Evolutionary conservation across 2,888 invertebrate genomes (phyloP).

Genomic region (Diogma glabrata): DNA sequence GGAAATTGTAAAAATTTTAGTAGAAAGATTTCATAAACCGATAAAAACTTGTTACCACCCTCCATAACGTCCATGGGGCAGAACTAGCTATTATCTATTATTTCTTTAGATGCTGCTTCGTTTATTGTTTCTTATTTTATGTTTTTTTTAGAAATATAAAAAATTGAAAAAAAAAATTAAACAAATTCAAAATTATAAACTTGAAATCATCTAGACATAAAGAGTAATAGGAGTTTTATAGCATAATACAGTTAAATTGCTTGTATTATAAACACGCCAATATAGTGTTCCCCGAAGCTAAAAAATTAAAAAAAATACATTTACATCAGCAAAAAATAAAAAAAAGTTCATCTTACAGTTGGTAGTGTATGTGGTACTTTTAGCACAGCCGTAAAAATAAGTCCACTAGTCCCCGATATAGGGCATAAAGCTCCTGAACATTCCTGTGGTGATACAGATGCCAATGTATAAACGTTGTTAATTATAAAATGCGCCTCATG

Average conservation of each 20-base stretch:
- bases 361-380: background rate
- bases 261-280: conserved; percentile 1
- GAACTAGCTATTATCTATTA: too few relatives aligned
- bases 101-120: too few relatives aligned
- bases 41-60: too few relatives aligned
- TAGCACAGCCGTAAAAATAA: background rate
- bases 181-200: too few relatives aligned
- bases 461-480: background rate
- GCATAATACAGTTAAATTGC: background rate
- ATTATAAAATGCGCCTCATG: conserved; percentile 1
- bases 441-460: background rate
- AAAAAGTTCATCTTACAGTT: background rate
- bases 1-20: too few relatives aligned
- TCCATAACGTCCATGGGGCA: too few relatives aligned
- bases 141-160: too few relatives aligned
- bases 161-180: too few relatives aligned
- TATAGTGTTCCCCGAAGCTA: conserved; percentile 1
- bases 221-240: background rate
- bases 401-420: background rate
- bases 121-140: too few relatives aligned
- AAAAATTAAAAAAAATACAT: background rate
- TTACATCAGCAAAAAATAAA: background rate
- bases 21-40: too few relatives aligned
- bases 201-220: too few relatives aligned
- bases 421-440: background rate